These are phyloP conservation scores for Rachycentron canadum DNA, from an alignment of 2,797 vertebrate genomes.

Conservation along the genomic window DNA sequence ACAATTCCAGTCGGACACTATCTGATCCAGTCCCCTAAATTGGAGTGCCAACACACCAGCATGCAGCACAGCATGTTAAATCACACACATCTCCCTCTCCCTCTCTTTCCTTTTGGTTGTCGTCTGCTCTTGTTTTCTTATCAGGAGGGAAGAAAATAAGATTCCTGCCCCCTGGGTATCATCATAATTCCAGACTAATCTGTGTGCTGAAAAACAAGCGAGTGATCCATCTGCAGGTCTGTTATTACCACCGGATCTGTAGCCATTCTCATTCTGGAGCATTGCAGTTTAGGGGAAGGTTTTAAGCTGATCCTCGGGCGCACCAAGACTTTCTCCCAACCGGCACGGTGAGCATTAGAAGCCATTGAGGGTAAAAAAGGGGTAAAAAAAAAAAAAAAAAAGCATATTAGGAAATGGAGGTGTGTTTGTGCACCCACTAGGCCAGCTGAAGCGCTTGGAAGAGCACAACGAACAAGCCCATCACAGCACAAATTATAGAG, in stretches of 20 bases:
- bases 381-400: background rate
- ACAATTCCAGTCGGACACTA: conserved; percentile 59
- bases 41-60: conserved; percentile 65
- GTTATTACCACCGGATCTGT: conserved; percentile 67
- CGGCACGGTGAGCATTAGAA: conserved; percentile 33
- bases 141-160: conserved; percentile 81
- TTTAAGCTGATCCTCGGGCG: conserved; percentile 73
- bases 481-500: conserved; percentile 68
- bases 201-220: conserved; percentile 66
- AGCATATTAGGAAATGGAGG: conserved; percentile 42
- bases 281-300: conserved; percentile 62
- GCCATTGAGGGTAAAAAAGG: conserved; percentile 20
- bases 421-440: conserved; percentile 50
- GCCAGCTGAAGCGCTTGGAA: conserved; percentile 35
- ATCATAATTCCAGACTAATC: conserved; percentile 83
- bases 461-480: conserved; percentile 52
- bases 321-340: conserved; percentile 44
- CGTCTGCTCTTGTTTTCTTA: conserved; percentile 78
- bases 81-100: conserved; percentile 58
- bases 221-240: conserved; percentile 69
- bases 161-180: conserved; percentile 80
- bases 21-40: conserved; percentile 66
- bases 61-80: conserved; percentile 69
- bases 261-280: conserved; percentile 58
- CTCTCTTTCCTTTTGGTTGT: conserved; percentile 54